These are phyloP conservation scores for Agrochola lota DNA, from an alignment of 2,888 invertebrate species.

Conservation along the genomic window DNA sequence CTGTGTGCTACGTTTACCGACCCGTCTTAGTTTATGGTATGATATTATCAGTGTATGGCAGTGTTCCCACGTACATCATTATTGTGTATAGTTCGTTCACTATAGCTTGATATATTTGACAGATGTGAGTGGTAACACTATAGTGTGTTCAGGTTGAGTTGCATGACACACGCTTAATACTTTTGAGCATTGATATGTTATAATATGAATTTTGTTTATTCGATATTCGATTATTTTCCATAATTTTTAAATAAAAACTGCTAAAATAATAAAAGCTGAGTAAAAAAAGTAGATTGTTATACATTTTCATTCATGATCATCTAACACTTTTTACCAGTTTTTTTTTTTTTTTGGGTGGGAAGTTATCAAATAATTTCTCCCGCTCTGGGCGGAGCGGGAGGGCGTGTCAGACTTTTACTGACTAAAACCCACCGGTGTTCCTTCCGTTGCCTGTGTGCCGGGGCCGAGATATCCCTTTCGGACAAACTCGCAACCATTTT, in stretches of 20 bases:
- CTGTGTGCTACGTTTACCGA: slow-evolving; percentile 25
- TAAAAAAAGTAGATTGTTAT: neutral
- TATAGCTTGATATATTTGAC: slow-evolving; percentile 1
- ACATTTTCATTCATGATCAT: neutral
- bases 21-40: slow-evolving; percentile 27
- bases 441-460: too few relatives aligned
- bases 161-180: neutral
- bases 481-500: too few relatives aligned
- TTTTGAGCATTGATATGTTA: neutral
- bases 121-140: neutral
- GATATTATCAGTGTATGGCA: slow-evolving; percentile 32
- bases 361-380: too few relatives aligned
- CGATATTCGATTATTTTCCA: neutral
- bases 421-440: too few relatives aligned
- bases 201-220: neutral
- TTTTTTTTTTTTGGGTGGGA: too few relatives aligned
- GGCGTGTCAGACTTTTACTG: too few relatives aligned
- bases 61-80: slow-evolving; percentile 2
- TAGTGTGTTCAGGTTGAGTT: neutral
- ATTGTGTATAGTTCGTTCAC: neutral
- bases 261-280: too few relatives aligned
- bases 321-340: neutral
- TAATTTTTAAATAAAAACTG: too few relatives aligned
- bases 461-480: too few relatives aligned
- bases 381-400: too few relatives aligned